Percentiles rank a stretch among this genome's conserved stretches.
phyloP scores from a whole-genome alignment of 2,888 invertebrate species.

The Diarsia rubi region DNA sequence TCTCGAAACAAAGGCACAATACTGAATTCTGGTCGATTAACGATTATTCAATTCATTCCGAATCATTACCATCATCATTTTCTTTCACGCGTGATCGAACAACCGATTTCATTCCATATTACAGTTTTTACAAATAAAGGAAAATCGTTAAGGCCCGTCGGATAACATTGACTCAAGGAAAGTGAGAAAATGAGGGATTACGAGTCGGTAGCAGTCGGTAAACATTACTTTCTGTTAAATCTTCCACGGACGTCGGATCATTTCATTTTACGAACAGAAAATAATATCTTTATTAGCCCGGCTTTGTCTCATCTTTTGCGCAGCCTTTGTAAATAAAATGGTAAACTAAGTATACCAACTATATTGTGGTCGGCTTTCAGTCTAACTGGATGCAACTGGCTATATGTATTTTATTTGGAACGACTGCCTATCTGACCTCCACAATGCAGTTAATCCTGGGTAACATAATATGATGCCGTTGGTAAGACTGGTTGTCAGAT shows the following conservation, averaged over 20 bases:
- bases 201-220: constrained; percentile 34
- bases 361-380: no score
- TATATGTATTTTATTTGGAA: no score
- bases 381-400: no score
- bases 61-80: constrained; percentile 65
- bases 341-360: no score
- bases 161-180: constrained; percentile 59
- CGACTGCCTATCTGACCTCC: no score
- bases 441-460: no score
- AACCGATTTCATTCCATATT: constrained; percentile 45
- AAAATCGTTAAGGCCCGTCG: constrained; percentile 53
- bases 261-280: constrained; percentile 15
- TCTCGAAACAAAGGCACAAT: constrained; percentile 53
- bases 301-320: no score
- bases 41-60: constrained; percentile 65
- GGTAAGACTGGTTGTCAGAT: no score
- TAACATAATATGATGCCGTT: no score
- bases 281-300: not conserved
- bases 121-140: constrained; percentile 63
- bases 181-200: constrained; percentile 52
- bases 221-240: constrained; percentile 46
- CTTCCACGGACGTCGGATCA: constrained; percentile 33
- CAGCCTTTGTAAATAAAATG: no score
- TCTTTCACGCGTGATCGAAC: constrained; percentile 57
- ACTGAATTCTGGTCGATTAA: constrained; percentile 57